A percentile compares a stretch with the other conserved stretches of the same genome.
Conservation (phyloP, 2,797 vertebrate genomes). For the Chelonia mydas region DNA sequence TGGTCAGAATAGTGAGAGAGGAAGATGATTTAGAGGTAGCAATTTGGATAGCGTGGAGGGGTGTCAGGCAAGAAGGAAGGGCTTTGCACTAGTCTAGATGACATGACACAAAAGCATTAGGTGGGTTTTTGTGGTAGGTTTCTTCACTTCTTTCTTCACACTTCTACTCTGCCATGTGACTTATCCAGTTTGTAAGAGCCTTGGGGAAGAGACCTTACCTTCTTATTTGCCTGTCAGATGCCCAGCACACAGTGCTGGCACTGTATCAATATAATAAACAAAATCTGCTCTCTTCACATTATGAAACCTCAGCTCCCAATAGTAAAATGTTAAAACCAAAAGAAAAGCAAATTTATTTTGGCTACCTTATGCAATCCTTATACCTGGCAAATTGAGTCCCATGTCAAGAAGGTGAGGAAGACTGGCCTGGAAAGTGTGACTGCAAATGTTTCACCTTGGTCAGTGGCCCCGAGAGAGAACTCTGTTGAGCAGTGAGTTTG, state of each 20-base stretch:
- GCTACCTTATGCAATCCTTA: not conserved
- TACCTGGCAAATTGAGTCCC: not conserved
- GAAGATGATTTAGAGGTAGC: not conserved
- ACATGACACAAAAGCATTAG: not conserved
- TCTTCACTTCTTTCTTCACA: not conserved
- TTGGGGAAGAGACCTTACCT: not conserved
- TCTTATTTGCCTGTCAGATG: not conserved
- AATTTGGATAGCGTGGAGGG: not conserved
- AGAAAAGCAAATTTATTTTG: not conserved
- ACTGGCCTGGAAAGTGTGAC: not conserved
- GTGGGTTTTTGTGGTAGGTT: not conserved
- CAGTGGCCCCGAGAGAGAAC: constrained; percentile 7
- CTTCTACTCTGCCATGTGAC: not conserved
- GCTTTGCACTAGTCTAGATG: not conserved
- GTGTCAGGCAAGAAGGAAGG: not conserved
- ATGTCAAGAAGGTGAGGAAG: not conserved
- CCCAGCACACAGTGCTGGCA: not conserved
- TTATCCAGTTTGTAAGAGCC: not conserved
- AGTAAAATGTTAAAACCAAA: constrained; percentile 29
- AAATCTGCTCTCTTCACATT: constrained; percentile 50
- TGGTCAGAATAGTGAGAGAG: not conserved
- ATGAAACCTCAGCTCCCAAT: not conserved
- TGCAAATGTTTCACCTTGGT: not conserved
- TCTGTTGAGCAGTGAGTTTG: not conserved
- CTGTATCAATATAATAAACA: constrained; percentile 31